Evolutionary conservation across 2,113 vertebrate genomes (phyloP), one percentile per base, ranked within the genome.

Genomic region (Perccottus glenii): DNA sequence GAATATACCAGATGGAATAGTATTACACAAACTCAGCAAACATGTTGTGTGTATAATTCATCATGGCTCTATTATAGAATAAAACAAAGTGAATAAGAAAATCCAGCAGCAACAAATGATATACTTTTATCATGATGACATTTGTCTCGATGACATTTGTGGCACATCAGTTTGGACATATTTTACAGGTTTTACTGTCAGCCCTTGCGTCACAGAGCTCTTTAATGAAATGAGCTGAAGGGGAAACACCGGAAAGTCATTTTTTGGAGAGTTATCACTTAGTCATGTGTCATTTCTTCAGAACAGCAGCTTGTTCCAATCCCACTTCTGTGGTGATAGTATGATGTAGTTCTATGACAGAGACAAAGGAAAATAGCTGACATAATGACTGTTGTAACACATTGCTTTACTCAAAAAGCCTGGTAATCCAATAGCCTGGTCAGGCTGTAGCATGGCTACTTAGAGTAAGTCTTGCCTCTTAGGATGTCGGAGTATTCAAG

Each of bases 1-100:
- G 45, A n/a, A 59, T 75, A 38, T 16, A 53, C 55, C 73, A 84
- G 81, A 60, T 84, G 70, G 64, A n/a, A 32, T 36, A 14, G 67
- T 45, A 50, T 51, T 14, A 5, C 40, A 12, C 3, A 11, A 6
- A 46, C 11, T 46, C 12, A 11, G 44, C 9, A 11, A 5, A 46
- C 11, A 46, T 46, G 19, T 27, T 27, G 19, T 27, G 4, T 46
- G 10, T 46, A 14, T 46, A 11, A 46, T 46, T 9, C 10, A 46
- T 46, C 9, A 46, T 11, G 4, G 4, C 10, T 46, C 9, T 46
- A 46, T 11, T 46, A 14, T 46, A 11, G 9, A 11, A 46, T 11
- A 14, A 11, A 50, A 15, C 3, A 19, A 2, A 10, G 10, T 43
- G 19, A n/a, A 32, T 58, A 35, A 45, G 58, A 9, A 46, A 4